Base-by-base conservation (phyloP, 2,113 vertebrate species). In the Scophthalmus maximus region DNA sequence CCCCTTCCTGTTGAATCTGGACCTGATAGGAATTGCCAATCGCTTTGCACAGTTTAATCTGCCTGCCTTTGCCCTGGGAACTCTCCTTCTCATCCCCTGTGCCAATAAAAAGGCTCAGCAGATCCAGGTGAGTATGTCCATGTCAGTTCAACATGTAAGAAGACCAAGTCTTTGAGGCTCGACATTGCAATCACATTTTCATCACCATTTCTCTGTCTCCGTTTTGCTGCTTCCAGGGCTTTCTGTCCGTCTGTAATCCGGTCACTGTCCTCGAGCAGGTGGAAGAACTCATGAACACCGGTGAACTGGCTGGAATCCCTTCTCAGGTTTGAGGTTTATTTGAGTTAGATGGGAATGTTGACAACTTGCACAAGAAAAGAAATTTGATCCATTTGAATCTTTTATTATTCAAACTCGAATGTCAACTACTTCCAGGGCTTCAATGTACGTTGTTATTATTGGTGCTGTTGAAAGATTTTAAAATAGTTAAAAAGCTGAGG, bases 71-170 rank as follows among this genome's bases (percentile, higher is more conserved):
- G 94, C 97, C 5, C 65, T 99, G 56, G 97, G 96, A 8, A 95
- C 95, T n/a, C 95, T 99, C 0, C 75, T 96, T 60, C 92, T 98
- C 68, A 94, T 96, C 84, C 96, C 96, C 46, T 95, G 94, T 82
- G 76, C 91, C 11, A 92, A 92, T 68, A 97, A 95, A 76, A 92
- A 93, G 73, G 81, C 89, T 29, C 94, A 96, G 65, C 96, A 97
- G 84, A 95, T 98, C 61, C 92, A 97, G 94, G 97, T 98, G 87
- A 11, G 26, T 72, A 4, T 7, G 3, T 62, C 14, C 4, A 36
- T 38, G 46, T 60, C 49, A 27, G 2, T 26, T 3, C 26, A 20
- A 32, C 26, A 25, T 4, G 36, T 22, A 47, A 36, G 17, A 65
- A 32, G 15, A n/a, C 14, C 20, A 0, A 0, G 0, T 30, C 14